Conservation (phyloP, 2,888 invertebrate genomes). For the Cephus sareptanus region DNA sequence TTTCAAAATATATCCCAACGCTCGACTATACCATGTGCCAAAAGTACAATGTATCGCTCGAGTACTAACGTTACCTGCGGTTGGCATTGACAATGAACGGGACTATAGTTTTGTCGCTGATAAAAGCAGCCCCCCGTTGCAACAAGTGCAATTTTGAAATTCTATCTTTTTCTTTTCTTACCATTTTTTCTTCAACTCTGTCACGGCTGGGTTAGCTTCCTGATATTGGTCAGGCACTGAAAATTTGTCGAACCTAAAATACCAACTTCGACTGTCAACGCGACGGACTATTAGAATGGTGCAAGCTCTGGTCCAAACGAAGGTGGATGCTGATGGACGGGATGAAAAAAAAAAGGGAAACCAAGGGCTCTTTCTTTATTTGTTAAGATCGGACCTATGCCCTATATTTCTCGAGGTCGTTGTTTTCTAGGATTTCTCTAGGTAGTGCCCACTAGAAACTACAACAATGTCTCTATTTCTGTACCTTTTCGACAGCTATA, state of each 20-base stretch:
- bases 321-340: background rate
- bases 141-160: background rate
- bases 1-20: background rate
- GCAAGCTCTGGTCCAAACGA: background rate
- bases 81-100: background rate
- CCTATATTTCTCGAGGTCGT: slow-evolving; percentile 14
- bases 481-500: slow-evolving; percentile 37
- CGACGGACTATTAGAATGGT: background rate
- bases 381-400: background rate
- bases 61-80: background rate
- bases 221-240: background rate
- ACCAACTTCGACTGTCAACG: background rate
- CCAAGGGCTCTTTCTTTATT: background rate
- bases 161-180: background rate
- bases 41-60: background rate
- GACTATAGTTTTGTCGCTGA: background rate
- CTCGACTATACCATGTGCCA: background rate
- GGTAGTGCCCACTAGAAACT: background rate
- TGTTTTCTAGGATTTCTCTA: slow-evolving; percentile 4
- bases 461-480: slow-evolving; percentile 48
- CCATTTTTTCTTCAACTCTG: background rate
- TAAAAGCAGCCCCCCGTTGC: background rate
- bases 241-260: background rate
- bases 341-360: background rate
- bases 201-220: background rate